Evolutionary conservation across 1,140 invertebrate species (phyloP).

Genomic region (Druon quercuslanigerum): DNA sequence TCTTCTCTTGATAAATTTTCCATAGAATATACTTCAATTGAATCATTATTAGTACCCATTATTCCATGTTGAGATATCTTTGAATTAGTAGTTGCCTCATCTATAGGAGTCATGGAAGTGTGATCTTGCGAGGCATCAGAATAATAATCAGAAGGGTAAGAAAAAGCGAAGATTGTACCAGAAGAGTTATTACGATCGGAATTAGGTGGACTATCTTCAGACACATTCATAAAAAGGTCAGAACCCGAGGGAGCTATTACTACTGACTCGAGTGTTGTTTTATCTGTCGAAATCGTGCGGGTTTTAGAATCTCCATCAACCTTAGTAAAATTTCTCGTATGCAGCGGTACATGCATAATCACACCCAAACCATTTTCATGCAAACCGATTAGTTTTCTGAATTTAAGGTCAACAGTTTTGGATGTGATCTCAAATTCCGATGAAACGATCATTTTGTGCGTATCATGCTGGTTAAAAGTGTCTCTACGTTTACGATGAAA

Average conservation of each 20-base stretch:
- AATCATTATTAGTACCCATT: too few relatives aligned
- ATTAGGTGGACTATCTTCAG: not conserved
- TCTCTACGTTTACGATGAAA: constrained; percentile 80
- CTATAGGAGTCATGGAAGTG: too few relatives aligned
- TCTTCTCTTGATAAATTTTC: too few relatives aligned
- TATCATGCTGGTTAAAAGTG: constrained; percentile 79
- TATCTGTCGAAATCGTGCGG: not conserved
- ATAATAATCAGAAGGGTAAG: too few relatives aligned
- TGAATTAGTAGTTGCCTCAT: too few relatives aligned
- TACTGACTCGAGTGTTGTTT: not conserved
- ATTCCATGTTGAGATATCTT: too few relatives aligned
- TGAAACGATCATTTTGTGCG: constrained; percentile 52
- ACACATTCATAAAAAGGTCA: not conserved
- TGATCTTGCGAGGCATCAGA: too few relatives aligned
- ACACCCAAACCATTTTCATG: constrained; percentile 55
- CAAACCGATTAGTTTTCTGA: constrained; percentile 43
- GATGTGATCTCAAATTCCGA: constrained; percentile 38
- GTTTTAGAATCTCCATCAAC: constrained; percentile 1
- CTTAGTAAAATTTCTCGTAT: not conserved
- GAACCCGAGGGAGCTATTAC: not conserved
- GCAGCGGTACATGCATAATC: constrained; percentile 55
- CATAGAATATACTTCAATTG: too few relatives aligned
- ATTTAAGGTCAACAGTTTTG: constrained; percentile 37
- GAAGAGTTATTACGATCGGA: not conserved
- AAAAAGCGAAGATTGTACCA: too few relatives aligned